Base-by-base conservation (phyloP, 1,140 invertebrate genomes). In the Elysia chlorotica region DNA sequence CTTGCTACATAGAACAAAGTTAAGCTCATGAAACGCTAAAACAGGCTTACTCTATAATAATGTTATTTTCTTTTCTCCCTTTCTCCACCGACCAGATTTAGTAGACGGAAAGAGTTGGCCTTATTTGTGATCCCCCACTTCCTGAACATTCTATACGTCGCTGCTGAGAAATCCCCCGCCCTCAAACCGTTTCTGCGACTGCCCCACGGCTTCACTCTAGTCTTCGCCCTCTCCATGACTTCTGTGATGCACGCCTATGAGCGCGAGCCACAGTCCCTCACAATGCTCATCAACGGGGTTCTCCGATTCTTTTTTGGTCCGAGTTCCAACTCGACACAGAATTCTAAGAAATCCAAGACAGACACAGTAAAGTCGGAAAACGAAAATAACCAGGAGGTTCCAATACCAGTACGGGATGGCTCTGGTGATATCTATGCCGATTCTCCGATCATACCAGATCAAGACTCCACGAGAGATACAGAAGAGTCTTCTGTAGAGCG, bases 221-320 rank as follows among this genome's bases (percentile, higher is more conserved):
- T 82, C 4, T 85, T 77, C 61, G 76, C 80, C 10, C 10, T 81
- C 0, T 81, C 83, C 14, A 83, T 83, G 82, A 74, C 78, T 2
- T 74, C 78, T 0, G 69, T 85, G 1, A 85, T 85, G 83, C 82
- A 85, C 57, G 81, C 83, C 0, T 83, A 85, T 63, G 83, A 85
- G 65, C 73, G 81, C 5, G 80, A 85, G 53, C 79, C 81, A 57
- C 76, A 79, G 25, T 83, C 83, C 3, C 69, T 83, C 21, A 80
- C 76, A 2, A 30, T 78, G 61, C 75, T 83, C 2, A 66, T 83
- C 17, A 77, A 80, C 54, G 80, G 83, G 56, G 25, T 82, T 3
- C 56, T 84, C 1, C 76, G 68, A 36, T 79, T 76, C 61, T 83
- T 82, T 65, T 76, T 83, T 53, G 81, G 83, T 19, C 61, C 65